A percentile compares a stretch with the other conserved stretches of the same genome.
phyloP scores from a whole-genome alignment of 2,113 vertebrate species.

The Hystrix brachyura region DNA sequence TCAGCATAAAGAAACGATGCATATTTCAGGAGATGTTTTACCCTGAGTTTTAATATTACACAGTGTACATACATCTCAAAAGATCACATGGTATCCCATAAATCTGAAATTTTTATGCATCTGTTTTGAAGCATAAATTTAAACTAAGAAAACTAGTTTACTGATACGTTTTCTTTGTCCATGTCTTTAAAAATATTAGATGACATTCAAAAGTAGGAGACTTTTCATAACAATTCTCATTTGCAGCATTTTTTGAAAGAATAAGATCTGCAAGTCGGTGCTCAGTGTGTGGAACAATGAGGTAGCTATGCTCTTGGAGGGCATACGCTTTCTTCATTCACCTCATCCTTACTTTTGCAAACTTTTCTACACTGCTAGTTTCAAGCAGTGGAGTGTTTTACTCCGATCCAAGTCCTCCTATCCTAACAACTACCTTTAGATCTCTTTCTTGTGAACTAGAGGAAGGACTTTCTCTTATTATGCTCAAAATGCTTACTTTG shows the following conservation, averaged over 20 bases:
- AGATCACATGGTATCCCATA: not conserved
- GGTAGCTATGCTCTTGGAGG: not conserved
- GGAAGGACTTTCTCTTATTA: not conserved
- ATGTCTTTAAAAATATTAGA: not conserved
- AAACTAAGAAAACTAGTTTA: not conserved
- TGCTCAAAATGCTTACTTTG: not conserved
- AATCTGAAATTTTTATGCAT: not conserved
- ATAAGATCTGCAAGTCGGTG: not conserved
- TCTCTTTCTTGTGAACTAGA: not conserved
- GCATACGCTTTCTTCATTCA: not conserved
- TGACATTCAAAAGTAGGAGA: not conserved
- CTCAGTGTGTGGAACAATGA: not conserved
- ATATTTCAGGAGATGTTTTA: not conserved
- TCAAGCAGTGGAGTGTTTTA: not conserved
- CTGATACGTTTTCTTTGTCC: not conserved
- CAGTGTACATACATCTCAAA: not conserved
- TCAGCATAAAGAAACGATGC: not conserved
- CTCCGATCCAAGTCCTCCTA: not conserved
- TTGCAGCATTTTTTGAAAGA: not conserved
- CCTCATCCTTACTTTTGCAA: not conserved
- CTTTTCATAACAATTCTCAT: not conserved
- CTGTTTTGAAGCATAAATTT: not conserved
- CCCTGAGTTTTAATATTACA: not conserved
- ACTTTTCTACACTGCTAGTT: not conserved
- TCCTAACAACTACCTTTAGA: not conserved